Percentiles rank a stretch among this genome's conserved stretches.
phyloP scores from a whole-genome alignment of 2,888 invertebrate species.

The Agrochola litura region DNA sequence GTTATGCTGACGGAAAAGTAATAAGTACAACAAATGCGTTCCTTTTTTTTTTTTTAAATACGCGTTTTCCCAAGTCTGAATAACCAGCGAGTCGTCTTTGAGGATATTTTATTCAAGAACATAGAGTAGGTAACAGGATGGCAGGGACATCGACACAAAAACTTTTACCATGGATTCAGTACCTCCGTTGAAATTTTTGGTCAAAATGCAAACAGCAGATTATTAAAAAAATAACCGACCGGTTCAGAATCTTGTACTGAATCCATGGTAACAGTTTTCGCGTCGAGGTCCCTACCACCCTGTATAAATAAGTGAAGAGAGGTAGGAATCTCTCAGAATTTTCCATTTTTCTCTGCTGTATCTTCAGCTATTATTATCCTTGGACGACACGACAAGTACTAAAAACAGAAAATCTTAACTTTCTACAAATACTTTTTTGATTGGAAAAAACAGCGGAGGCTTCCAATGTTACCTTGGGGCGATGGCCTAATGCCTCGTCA shows the following conservation, averaged over 20 bases:
- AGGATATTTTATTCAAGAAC: neutral
- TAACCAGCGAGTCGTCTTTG: neutral
- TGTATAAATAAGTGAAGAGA: no score
- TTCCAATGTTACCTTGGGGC: neutral
- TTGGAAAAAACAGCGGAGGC: neutral
- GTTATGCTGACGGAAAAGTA: conserved; percentile 50
- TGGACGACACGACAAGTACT: neutral
- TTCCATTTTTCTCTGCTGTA: neutral
- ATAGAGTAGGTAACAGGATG: neutral
- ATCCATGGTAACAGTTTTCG: no score
- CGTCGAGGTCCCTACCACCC: no score
- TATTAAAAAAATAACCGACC: no score
- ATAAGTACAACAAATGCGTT: conserved; percentile 5
- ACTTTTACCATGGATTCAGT: no score
- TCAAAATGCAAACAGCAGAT: no score
- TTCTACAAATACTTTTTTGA: neutral
- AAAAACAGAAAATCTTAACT: neutral
- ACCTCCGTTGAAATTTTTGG: no score
- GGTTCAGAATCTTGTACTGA: no score
- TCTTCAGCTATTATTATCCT: neutral
- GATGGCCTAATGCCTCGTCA: no score
- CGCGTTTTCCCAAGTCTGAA: neutral
- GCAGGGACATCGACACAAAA: no score
- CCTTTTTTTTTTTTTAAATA: conserved; percentile 10
- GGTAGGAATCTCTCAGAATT: neutral